Evolutionary conservation across 2,113 vertebrate species (phyloP).

Genomic region (Vireo altiloquus): DNA sequence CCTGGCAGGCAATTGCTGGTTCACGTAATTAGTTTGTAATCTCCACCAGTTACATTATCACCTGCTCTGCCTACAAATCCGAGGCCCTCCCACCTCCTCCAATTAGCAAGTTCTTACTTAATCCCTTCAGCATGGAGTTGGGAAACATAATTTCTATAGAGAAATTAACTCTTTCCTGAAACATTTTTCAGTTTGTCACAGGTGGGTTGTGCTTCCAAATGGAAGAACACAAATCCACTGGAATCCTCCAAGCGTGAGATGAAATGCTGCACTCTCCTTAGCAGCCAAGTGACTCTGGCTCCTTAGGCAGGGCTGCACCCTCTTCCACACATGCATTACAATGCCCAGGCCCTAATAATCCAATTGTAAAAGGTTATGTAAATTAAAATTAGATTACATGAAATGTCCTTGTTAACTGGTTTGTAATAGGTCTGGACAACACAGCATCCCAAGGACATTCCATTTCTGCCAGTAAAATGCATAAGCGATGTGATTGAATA

Average conservation of each 20-base stretch:
- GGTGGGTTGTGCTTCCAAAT: background rate
- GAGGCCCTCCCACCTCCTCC: background rate
- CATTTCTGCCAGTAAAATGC: background rate
- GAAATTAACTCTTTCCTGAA: background rate
- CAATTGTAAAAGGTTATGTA: background rate
- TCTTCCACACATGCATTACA: background rate
- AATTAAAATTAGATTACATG: conserved; percentile 17
- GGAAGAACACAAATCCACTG: background rate
- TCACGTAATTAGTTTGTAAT: background rate
- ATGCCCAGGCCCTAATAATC: background rate
- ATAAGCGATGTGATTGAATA: background rate
- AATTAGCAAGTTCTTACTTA: background rate
- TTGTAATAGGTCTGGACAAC: background rate
- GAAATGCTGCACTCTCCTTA: background rate
- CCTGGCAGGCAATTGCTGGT: background rate
- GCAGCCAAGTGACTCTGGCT: background rate
- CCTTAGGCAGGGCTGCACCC: background rate
- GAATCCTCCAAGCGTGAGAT: background rate
- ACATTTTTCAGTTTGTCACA: background rate
- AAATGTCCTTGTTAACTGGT: background rate
- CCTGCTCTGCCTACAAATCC: background rate
- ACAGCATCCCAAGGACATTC: background rate
- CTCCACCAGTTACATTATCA: background rate
- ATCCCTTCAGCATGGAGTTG: background rate
- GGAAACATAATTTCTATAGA: background rate